Percentiles rank a stretch among this genome's conserved stretches.
These are phyloP conservation scores for Nothobranchius furzeri DNA, from an alignment of 2,113 vertebrate genomes.

Conservation along the genomic window DNA sequence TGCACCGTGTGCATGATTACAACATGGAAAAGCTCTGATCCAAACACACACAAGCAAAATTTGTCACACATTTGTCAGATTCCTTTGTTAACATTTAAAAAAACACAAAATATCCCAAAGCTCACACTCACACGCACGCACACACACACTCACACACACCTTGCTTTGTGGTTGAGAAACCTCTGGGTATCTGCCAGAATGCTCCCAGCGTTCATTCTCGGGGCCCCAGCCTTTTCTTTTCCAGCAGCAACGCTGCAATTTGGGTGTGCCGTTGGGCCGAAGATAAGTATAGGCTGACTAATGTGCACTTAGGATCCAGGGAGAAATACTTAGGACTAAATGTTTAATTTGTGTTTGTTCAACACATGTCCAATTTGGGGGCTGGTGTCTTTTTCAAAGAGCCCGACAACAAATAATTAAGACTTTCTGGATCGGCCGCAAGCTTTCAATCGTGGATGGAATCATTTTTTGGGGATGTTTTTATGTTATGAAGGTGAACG, in stretches of 20 bases:
- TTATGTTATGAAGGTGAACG: constrained; percentile 48
- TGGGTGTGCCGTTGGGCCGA: constrained; percentile 73
- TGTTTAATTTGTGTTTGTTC: constrained; percentile 77
- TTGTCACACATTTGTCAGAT: constrained; percentile 19
- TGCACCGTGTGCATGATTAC: constrained; percentile 14
- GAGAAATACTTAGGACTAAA: constrained; percentile 73
- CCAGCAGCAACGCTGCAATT: constrained; percentile 71
- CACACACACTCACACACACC: constrained; percentile 37
- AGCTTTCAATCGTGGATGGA: constrained; percentile 43
- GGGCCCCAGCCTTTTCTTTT: constrained; percentile 69
- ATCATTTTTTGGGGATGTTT: neutral
- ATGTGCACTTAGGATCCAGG: constrained; percentile 73
- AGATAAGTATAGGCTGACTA: constrained; percentile 79
- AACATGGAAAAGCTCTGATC: neutral
- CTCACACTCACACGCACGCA: constrained; percentile 7
- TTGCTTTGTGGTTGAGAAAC: constrained; percentile 60
- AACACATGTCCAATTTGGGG: constrained; percentile 69
- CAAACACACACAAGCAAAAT: neutral
- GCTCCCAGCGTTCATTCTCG: constrained; percentile 53
- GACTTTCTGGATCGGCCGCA: constrained; percentile 43
- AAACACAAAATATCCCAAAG: constrained; percentile 24
- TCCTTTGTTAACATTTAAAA: constrained; percentile 7
- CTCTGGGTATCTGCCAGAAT: constrained; percentile 56
- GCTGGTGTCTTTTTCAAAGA: constrained; percentile 63
- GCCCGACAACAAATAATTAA: constrained; percentile 66